Percentiles rank a stretch among this genome's conserved stretches.
These are phyloP conservation scores for Dynastes tityus DNA, from an alignment of 2,888 invertebrate genomes.

Conservation along the genomic window DNA sequence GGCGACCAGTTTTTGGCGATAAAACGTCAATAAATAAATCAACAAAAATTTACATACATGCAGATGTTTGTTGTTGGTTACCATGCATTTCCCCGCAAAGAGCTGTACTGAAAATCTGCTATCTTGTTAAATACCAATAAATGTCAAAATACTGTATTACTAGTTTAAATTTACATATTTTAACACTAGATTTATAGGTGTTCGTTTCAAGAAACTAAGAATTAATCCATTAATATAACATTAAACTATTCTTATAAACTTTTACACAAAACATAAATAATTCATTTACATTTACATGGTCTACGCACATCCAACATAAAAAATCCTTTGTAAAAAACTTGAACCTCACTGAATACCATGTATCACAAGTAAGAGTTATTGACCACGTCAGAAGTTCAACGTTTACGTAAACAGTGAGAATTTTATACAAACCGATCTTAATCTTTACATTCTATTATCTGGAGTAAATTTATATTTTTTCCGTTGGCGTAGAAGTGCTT, in stretches of 20 bases:
- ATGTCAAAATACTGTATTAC: neutral
- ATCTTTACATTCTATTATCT: slow-evolving; percentile 46
- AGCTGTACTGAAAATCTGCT: no score
- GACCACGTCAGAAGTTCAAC: slow-evolving; percentile 48
- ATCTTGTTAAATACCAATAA: neutral
- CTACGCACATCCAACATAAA: neutral
- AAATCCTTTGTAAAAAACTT: neutral
- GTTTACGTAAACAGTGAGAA: slow-evolving; percentile 44
- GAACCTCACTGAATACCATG: slow-evolving; percentile 13
- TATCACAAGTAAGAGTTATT: slow-evolving; percentile 40
- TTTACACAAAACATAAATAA: no score
- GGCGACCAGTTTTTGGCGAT: no score
- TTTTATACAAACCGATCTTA: slow-evolving; percentile 48
- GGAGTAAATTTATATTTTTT: slow-evolving; percentile 37
- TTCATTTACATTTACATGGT: no score
- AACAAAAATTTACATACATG: no score
- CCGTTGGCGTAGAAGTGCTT: slow-evolving; percentile 13
- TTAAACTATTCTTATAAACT: no score
- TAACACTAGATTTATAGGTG: no score
- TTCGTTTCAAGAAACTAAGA: no score
- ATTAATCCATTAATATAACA: no score
- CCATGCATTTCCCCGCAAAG: no score
- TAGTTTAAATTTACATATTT: neutral
- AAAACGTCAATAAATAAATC: no score
- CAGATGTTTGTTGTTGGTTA: no score